Base-by-base conservation (phyloP, 2,113 vertebrate genomes). In the Oreotrochilus melanogaster region DNA sequence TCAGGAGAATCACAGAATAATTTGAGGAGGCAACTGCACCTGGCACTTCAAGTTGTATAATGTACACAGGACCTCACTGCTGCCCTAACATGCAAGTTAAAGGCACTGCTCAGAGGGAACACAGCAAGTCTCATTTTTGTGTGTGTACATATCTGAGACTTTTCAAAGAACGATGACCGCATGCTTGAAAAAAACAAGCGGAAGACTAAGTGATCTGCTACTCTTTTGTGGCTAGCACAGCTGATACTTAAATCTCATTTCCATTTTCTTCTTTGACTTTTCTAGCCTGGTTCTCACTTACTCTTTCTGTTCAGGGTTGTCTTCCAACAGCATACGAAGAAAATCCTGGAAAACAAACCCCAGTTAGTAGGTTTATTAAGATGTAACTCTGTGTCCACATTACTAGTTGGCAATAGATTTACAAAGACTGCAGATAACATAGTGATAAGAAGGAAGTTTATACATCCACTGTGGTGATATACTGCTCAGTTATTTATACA, bases 311-410 rank as follows among this genome's bases (percentile, higher is more conserved):
- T 98, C 97, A 94, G 99, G 98, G 94, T 98, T 98, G 61, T 97
- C 97, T 90, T 98, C 98, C 98, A 99, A 97, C 74, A 99, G 95
- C 98, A 99, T 98, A 96, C 93, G 97, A 96, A 99, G 98, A 95
- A 99, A 99, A 97, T 99, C 99, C 99, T 99, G 94, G 82, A 97
- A 95, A 97, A 98, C 33, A 62, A 96, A 96, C 50, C 18, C 72
- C 13, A 76, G 89, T 96, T 92, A 96, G 81, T 51, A 47, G 47
- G 31, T 65, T 89, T 89, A 78, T 53, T 31, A 92, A 31, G 47
- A 65, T 72, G 60, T 50, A 78, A 86, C 31, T 78, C 24, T 78
- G 47, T 75, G 50, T 30, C 75, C 50, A 9, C 47, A 69, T 23
- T 91, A 24, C 31, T 79, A 57, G 8, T 21, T 19, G 82, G 74